Evolutionary conservation across 2,797 vertebrate species (phyloP), one percentile per base, ranked within the genome.

Genomic region (Myotis vivesi): DNA sequence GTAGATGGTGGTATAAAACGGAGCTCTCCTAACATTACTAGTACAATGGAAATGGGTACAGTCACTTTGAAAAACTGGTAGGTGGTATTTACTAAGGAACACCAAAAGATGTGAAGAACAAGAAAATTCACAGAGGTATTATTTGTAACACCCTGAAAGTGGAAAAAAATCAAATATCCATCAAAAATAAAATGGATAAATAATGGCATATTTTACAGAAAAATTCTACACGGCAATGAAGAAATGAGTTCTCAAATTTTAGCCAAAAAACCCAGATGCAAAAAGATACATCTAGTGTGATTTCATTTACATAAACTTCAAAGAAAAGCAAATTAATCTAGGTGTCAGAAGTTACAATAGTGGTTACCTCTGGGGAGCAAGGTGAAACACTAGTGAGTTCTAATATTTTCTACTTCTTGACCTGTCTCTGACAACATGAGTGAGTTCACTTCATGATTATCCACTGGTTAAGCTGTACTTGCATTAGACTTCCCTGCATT

Each of bases 251-350:
- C 28, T 86, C 64, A 95, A 57, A 49, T 75, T 72, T 33, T 66
- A 85, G 79, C 36, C 80, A 77, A 87, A 94, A 30, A 94, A 92
- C 55, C 13, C 17, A 95, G 49, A 85, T 89, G 20, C 20, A 79
- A 84, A 89, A 69, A 33, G 64, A 51, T 17, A 36, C 23, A 84
- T 57, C 17, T 66, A 76, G 11, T 83, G 69, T 38, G 51, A 77
- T 71, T 76, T 30, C 11, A 53, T 8, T 83, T 68, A 68, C n/a
- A 36, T 72, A 66, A 75, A 84, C 10, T 64, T 84, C 81, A 92
- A 68, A 85, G 9, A 81, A 20, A 76, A n/a, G 4, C 30, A 76
- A 33, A 91, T 16, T 41, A n/a, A 75, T 28, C 33, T 25, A 73
- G 55, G 53, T 3, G 12, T 82, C 25, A 77, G 36, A 66, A 44